Conservation (phyloP, 1,140 invertebrate genomes). For the Rhyzopertha dominica region DNA sequence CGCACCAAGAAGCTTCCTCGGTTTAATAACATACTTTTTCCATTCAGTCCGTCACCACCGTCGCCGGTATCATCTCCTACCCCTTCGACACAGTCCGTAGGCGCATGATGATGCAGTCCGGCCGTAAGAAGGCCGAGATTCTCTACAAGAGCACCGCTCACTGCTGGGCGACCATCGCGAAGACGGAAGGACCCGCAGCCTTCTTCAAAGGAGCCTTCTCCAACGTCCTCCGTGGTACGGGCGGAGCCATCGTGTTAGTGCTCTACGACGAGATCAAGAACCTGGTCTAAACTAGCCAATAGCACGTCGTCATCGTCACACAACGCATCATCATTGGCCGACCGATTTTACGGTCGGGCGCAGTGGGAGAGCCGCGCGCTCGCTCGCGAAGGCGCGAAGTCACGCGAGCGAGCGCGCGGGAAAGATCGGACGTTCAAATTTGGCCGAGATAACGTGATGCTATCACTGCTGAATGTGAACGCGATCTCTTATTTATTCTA, state of each 20-base stretch:
- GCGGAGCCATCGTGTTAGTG: slow-evolving; percentile 72
- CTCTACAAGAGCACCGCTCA: slow-evolving; percentile 69
- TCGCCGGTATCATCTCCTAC: slow-evolving; percentile 67
- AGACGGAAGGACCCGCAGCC: slow-evolving; percentile 59
- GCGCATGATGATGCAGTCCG: slow-evolving; percentile 88
- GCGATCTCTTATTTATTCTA: too few species aligned
- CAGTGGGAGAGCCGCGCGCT: too few species aligned
- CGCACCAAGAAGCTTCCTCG: neutral
- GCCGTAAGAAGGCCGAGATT: slow-evolving; percentile 59
- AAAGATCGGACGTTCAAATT: too few species aligned
- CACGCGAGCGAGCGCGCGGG: too few species aligned
- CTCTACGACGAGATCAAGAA: slow-evolving; percentile 74
- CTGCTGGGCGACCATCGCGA: slow-evolving; percentile 66
- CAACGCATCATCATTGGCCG: neutral
- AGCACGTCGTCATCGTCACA: neutral
- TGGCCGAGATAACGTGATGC: too few species aligned
- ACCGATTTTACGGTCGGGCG: neutral
- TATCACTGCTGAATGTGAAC: too few species aligned
- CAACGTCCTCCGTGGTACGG: slow-evolving; percentile 72
- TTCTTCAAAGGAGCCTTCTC: slow-evolving; percentile 83
- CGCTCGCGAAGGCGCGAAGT: too few species aligned
- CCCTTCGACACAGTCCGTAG: slow-evolving; percentile 86
- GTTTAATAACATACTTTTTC: slow-evolving; percentile 15
- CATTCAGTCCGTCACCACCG: slow-evolving; percentile 42
- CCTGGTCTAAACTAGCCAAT: slow-evolving; percentile 48